A percentile compares a stretch with the other conserved stretches of the same genome.
Conservation (phyloP, 2,797 vertebrate species). For the Valencia hispanica region DNA sequence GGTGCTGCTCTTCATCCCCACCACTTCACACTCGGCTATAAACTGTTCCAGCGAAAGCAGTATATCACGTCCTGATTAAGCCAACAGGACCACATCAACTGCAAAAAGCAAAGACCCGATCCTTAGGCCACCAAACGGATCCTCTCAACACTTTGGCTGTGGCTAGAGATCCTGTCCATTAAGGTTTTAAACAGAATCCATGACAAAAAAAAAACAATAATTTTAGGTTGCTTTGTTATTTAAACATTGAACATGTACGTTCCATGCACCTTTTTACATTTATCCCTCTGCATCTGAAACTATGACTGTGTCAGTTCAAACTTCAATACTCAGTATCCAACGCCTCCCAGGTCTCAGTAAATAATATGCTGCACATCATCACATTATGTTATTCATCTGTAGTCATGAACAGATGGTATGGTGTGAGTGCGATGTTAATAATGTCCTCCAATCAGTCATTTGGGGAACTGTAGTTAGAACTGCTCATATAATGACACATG, state of each 20-base stretch:
- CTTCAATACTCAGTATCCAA: neutral
- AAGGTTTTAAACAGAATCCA: too few relatives aligned
- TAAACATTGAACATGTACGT: neutral
- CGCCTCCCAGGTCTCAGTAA: slow-evolving; percentile 26
- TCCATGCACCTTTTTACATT: neutral
- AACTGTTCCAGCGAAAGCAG: too few relatives aligned
- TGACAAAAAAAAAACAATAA: neutral
- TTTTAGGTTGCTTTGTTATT: neutral
- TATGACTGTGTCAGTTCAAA: neutral
- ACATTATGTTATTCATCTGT: slow-evolving; percentile 32
- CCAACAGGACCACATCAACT: too few relatives aligned
- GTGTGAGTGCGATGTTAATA: slow-evolving; percentile 51
- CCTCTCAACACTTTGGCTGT: too few relatives aligned
- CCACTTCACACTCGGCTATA: too few relatives aligned
- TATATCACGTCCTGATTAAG: too few relatives aligned
- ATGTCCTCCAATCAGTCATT: slow-evolving; percentile 57
- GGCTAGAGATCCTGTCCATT: too few relatives aligned
- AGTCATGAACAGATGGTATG: slow-evolving; percentile 41
- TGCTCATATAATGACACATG: slow-evolving; percentile 29
- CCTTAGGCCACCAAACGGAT: too few relatives aligned
- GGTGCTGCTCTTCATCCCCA: too few relatives aligned
- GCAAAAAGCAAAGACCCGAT: too few relatives aligned
- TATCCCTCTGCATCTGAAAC: neutral
- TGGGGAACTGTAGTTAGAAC: slow-evolving; percentile 25
- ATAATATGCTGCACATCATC: slow-evolving; percentile 31